phyloP scores from a whole-genome alignment of 1,140 invertebrate species.

The Amyelois transitella region DNA sequence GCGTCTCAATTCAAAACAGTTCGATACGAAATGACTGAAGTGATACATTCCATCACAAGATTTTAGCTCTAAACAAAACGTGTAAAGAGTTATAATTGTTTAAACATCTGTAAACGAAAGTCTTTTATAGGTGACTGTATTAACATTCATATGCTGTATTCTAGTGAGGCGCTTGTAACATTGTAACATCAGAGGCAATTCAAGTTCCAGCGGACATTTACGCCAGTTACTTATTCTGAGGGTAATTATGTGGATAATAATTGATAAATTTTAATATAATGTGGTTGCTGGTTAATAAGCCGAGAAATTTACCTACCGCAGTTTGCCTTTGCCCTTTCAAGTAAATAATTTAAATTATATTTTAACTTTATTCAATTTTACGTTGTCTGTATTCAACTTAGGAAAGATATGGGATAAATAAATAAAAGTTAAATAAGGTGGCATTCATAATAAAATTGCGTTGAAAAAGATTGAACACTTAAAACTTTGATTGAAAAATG shows the following conservation, averaged over 20 bases:
- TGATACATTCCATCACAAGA: background rate
- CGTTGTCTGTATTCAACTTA: too few species aligned
- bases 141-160: slow-evolving; percentile 16
- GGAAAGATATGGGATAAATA: too few species aligned
- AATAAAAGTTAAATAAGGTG: too few species aligned
- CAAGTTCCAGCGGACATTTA: slow-evolving; percentile 27
- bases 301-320: slow-evolving; percentile 25
- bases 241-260: slow-evolving; percentile 20
- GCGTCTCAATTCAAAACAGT: slow-evolving; percentile 48
- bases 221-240: slow-evolving; percentile 8
- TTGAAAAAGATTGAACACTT: too few species aligned
- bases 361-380: too few species aligned
- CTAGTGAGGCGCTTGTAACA: slow-evolving; percentile 32
- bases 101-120: background rate
- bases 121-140: background rate
- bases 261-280: slow-evolving; percentile 27
- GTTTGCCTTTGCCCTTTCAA: background rate
- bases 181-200: slow-evolving; percentile 35
- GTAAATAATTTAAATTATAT: background rate
- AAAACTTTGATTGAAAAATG: too few species aligned
- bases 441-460: too few species aligned
- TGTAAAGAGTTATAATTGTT: slow-evolving; percentile 8
- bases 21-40: slow-evolving; percentile 28
- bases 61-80: slow-evolving; percentile 10
- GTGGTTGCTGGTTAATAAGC: slow-evolving; percentile 10